Evolutionary conservation across 2,113 vertebrate species (phyloP).

Genomic region (Ploceus nigricollis): DNA sequence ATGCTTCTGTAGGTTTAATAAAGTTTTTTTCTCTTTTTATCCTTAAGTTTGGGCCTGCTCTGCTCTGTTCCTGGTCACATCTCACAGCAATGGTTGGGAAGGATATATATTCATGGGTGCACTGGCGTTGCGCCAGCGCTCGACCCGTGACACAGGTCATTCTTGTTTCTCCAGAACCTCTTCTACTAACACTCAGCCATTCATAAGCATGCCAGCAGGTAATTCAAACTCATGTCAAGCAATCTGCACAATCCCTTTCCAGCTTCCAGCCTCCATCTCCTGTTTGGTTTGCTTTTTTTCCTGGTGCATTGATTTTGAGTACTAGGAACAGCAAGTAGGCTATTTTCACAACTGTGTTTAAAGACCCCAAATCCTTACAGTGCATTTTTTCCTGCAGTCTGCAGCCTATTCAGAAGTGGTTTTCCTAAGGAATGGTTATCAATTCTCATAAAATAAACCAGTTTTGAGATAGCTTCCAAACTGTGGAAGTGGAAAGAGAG

Average conservation of each 20-base stretch:
- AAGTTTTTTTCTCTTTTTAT: too few relatives aligned
- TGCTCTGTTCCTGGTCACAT: too few relatives aligned
- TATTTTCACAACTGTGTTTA: neutral
- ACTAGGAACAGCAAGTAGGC: neutral
- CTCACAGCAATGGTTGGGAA: too few relatives aligned
- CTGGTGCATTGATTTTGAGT: neutral
- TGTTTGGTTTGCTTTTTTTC: neutral
- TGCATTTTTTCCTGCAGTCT: neutral
- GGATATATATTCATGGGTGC: too few relatives aligned
- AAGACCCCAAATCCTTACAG: neutral
- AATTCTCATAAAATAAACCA: neutral
- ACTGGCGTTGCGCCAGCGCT: too few relatives aligned
- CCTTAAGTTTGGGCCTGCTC: too few relatives aligned
- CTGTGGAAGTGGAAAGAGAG: neutral
- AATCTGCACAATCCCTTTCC: neutral
- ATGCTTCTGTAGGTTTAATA: too few relatives aligned
- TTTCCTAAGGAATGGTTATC: neutral
- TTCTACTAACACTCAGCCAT: neutral
- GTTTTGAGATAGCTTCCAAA: neutral
- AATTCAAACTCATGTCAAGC: neutral
- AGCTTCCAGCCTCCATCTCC: neutral
- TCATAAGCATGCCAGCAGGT: rapidly evolving
- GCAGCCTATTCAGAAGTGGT: neutral
- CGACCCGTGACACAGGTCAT: too few relatives aligned
- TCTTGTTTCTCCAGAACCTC: neutral